Conservation (phyloP, 2,113 vertebrate genomes). For the Dromaius novaehollandiae region DNA sequence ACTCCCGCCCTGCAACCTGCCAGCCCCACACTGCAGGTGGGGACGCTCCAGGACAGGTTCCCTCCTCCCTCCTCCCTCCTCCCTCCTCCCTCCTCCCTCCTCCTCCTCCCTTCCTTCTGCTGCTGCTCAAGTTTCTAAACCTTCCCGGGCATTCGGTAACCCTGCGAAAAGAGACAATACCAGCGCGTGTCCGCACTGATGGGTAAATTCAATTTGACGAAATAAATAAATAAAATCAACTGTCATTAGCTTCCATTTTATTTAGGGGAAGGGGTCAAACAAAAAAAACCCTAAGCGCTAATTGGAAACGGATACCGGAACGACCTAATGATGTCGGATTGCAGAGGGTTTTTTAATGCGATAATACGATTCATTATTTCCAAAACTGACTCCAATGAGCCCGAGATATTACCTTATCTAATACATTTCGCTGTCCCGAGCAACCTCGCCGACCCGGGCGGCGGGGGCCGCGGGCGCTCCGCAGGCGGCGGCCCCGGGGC, state of each 20-base stretch:
- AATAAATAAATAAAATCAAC: slow-evolving; percentile 92
- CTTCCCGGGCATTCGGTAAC: background rate
- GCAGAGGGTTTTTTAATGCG: slow-evolving; percentile 80
- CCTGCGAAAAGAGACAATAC: slow-evolving; percentile 3
- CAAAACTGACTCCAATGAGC: slow-evolving; percentile 78
- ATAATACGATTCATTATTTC: slow-evolving; percentile 87
- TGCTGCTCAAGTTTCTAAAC: background rate
- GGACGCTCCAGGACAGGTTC: background rate
- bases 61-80: background rate
- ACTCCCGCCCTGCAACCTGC: background rate
- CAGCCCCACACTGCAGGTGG: background rate
- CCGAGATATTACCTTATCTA: slow-evolving; percentile 79
- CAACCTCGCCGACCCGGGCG: slow-evolving; percentile 33
- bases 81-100: background rate
- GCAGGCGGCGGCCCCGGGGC: background rate
- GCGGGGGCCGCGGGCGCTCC: background rate
- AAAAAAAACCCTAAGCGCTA: slow-evolving; percentile 77
- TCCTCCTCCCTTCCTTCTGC: background rate
- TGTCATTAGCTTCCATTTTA: slow-evolving; percentile 86
- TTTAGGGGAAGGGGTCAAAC: slow-evolving; percentile 83
- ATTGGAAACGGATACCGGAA: slow-evolving; percentile 84
- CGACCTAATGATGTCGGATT: slow-evolving; percentile 82
- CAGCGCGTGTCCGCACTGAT: slow-evolving; percentile 19
- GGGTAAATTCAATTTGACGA: slow-evolving; percentile 83
- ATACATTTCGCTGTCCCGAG: slow-evolving; percentile 68